Conservation (phyloP, 23 tunicate species). For the Aplidium turbinatum region DNA sequence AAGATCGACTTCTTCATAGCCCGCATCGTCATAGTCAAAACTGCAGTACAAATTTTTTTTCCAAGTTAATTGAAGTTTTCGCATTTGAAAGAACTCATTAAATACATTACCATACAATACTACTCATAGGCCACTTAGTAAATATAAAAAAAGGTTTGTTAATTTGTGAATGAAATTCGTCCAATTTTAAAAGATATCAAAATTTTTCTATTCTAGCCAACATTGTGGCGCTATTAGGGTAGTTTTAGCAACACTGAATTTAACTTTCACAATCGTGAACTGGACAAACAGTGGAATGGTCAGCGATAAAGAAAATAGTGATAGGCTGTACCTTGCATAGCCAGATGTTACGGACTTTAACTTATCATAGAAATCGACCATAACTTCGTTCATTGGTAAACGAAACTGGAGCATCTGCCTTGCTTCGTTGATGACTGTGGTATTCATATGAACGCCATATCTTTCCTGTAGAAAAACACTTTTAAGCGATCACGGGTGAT, state of each 20-base stretch:
- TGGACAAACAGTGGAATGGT: too few species aligned
- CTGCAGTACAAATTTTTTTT: slow-evolving; percentile 45
- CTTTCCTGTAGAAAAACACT: slow-evolving; percentile 29
- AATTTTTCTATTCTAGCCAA: neutral
- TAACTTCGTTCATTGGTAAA: slow-evolving; percentile 63
- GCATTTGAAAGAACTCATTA: too few species aligned
- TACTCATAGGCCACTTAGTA: too few species aligned
- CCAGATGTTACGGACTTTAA: slow-evolving; percentile 74
- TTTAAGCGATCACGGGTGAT: neutral
- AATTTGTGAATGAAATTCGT: neutral
- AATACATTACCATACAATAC: too few species aligned
- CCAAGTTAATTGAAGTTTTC: too few species aligned
- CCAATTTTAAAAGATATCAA: neutral
- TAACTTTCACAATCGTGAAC: too few species aligned
- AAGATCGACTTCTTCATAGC: slow-evolving; percentile 48
- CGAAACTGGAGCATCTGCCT: slow-evolving; percentile 34
- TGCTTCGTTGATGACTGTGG: slow-evolving; percentile 38
- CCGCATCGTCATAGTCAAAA: slow-evolving; percentile 87
- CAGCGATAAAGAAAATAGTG: neutral
- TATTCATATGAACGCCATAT: slow-evolving; percentile 31
- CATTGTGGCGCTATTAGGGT: too few species aligned
- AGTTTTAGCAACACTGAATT: too few species aligned
- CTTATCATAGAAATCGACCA: slow-evolving; percentile 76
- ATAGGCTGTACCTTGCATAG: slow-evolving; percentile 56
- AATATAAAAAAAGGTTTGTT: neutral